Evolutionary conservation across 2,888 invertebrate species (phyloP).

Genomic region (Diachrysia chrysitis): DNA sequence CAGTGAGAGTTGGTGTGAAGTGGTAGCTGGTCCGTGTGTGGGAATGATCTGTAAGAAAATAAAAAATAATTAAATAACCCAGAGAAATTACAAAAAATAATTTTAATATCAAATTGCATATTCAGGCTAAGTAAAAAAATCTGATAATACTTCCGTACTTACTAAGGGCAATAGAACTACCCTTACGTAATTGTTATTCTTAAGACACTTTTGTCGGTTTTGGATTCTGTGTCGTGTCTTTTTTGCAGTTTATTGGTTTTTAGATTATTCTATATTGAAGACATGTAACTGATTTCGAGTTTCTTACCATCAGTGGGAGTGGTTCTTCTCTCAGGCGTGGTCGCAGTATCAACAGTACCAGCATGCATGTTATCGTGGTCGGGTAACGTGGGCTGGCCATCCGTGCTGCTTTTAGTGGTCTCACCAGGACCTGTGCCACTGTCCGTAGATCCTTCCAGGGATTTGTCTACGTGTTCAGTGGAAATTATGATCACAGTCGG

Average conservation of each 20-base stretch:
- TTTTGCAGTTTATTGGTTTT: too few relatives aligned
- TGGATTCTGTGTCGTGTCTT: too few relatives aligned
- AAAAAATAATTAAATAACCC: neutral
- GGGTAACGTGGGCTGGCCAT: constrained; percentile 70
- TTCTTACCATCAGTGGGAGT: constrained; percentile 80
- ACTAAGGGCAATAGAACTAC: too few relatives aligned
- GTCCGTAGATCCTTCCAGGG: constrained; percentile 72
- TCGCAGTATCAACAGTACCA: constrained; percentile 73
- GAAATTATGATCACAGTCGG: constrained; percentile 71
- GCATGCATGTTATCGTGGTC: constrained; percentile 85
- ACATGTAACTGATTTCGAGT: too few relatives aligned
- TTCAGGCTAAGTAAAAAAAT: too few relatives aligned
- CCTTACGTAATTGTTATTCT: too few relatives aligned
- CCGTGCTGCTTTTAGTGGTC: constrained; percentile 60
- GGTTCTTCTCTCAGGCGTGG: constrained; percentile 75
- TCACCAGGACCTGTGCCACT: constrained; percentile 60
- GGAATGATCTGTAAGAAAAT: constrained; percentile 73
- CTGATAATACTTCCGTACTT: too few relatives aligned
- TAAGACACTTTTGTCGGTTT: too few relatives aligned
- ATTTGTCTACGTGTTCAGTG: constrained; percentile 74
- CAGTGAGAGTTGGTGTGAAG: constrained; percentile 77
- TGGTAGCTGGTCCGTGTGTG: constrained; percentile 71
- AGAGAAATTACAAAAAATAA: too few relatives aligned
- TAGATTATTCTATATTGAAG: too few relatives aligned
- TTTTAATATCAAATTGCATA: too few relatives aligned